Percentiles rank a stretch among this genome's conserved stretches.
phyloP scores from a whole-genome alignment of 2,797 vertebrate species.

The Anguilla marmorata region DNA sequence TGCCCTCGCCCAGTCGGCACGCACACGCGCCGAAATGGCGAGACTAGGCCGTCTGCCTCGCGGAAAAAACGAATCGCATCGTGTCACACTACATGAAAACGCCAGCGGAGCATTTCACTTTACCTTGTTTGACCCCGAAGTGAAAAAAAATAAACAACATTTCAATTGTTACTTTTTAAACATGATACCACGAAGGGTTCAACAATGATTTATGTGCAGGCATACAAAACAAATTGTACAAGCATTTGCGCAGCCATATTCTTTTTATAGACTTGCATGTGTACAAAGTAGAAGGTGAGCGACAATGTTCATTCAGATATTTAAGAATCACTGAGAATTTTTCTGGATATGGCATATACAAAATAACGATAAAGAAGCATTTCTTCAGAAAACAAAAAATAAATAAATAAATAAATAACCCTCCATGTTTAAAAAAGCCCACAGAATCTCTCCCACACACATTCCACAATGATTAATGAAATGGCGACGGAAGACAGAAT shows the following conservation, averaged over 20 bases:
- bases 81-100: not conserved
- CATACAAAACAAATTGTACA: not conserved
- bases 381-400: not conserved
- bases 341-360: not conserved
- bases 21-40: not conserved
- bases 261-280: not conserved
- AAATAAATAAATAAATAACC: not conserved
- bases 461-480: constrained; percentile 8
- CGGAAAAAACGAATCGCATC: not conserved
- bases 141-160: not conserved
- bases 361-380: not conserved
- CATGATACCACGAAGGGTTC: not conserved
- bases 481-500: not conserved
- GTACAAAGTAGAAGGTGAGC: not conserved
- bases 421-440: not conserved
- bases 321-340: not conserved
- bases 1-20: not conserved
- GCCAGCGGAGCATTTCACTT: not conserved
- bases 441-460: constrained; percentile 5
- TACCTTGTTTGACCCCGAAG: not conserved
- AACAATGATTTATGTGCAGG: not conserved
- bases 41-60: not conserved
- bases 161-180: not conserved
- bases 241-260: not conserved
- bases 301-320: not conserved